Evolutionary conservation across 2,797 vertebrate genomes (phyloP).

Genomic region (Myoxocephalus aenaeus): DNA sequence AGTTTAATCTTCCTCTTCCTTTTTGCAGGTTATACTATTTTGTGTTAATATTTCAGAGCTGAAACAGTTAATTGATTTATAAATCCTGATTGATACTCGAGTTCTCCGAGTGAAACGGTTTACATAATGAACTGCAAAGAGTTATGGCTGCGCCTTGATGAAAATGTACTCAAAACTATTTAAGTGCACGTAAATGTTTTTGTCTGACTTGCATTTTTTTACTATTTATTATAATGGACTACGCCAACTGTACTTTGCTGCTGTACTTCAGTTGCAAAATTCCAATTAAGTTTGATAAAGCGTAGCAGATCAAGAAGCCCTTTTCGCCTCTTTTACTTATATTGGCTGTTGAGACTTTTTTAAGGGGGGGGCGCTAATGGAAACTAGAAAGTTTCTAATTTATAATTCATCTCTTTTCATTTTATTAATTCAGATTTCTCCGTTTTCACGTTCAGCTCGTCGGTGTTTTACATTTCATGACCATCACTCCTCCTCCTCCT

Average conservation of each 20-base stretch:
- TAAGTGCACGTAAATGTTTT: neutral
- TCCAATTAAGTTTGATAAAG: constrained; percentile 18
- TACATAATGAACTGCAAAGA: neutral
- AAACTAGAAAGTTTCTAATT: constrained; percentile 11
- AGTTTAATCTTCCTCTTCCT: neutral
- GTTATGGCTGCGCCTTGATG: neutral
- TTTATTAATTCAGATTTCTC: constrained; percentile 22
- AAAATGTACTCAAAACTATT: neutral
- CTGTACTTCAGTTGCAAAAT: neutral
- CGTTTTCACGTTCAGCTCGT: constrained; percentile 3
- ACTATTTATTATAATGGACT: neutral
- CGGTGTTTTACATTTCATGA: neutral
- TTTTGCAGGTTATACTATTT: neutral
- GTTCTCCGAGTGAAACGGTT: neutral
- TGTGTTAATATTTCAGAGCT: neutral
- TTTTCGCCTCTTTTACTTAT: constrained; percentile 22
- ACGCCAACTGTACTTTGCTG: neutral
- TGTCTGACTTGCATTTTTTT: neutral
- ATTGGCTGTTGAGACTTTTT: neutral
- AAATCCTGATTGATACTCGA: neutral
- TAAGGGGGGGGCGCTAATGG: neutral
- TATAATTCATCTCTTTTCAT: constrained; percentile 29
- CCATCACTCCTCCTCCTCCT: neutral
- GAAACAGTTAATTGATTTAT: neutral
- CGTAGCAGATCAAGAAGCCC: constrained; percentile 12